phyloP scores from a whole-genome alignment of 2,797 vertebrate species.

The Neosalanx taihuensis region DNA sequence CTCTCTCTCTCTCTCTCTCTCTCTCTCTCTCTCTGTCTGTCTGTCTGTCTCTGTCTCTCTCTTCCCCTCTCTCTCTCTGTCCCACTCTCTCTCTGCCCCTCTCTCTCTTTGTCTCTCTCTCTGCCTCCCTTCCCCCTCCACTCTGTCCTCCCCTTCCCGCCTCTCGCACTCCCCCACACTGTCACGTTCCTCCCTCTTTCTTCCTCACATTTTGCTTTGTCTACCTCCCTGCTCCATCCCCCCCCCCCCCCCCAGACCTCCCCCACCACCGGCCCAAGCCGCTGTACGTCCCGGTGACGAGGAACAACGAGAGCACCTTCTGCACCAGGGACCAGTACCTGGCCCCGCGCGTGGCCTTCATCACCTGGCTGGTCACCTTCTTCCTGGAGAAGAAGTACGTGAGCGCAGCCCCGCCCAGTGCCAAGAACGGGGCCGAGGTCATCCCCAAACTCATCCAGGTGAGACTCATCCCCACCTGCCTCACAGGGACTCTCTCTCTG shows the following conservation, averaged over 20 bases:
- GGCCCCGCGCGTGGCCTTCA: constrained; percentile 94
- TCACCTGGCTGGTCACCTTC: constrained; percentile 98
- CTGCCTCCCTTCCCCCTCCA: no score
- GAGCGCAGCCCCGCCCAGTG: constrained; percentile 76
- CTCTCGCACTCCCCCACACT: not conserved
- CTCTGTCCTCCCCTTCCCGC: not conserved
- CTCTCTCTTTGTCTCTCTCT: not conserved
- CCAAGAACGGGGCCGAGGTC: constrained; percentile 91
- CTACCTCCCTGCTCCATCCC: not conserved
- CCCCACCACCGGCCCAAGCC: constrained; percentile 92
- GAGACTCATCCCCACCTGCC: constrained; percentile 80
- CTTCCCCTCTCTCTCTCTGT: not conserved
- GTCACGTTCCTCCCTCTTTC: not conserved
- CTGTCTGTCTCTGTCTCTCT: not conserved
- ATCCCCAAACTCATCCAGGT: constrained; percentile 96
- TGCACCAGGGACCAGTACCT: constrained; percentile 94
- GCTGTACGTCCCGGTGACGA: constrained; percentile 82
- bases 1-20: not conserved
- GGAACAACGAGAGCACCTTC: constrained; percentile 90
- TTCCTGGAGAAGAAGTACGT: constrained; percentile 98
- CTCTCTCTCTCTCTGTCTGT: not conserved
- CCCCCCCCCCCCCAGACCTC: constrained; percentile 74
- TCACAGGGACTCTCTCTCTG: constrained; percentile 53
- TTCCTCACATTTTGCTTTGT: not conserved
- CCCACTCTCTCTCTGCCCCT: not conserved